phyloP scores from a whole-genome alignment of 1,140 invertebrate genomes.

The Arion vulgaris region DNA sequence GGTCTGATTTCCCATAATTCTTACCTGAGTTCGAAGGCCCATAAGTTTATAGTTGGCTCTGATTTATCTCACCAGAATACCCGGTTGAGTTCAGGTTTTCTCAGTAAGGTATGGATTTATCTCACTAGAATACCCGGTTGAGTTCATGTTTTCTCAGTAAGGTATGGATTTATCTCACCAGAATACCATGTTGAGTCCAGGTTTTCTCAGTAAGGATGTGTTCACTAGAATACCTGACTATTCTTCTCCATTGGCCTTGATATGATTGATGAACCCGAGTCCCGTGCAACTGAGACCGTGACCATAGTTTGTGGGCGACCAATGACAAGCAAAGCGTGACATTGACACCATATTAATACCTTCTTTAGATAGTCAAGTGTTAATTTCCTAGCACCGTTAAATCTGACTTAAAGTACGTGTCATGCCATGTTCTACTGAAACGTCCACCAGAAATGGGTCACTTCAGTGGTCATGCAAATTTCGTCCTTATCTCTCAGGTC shows the following conservation, averaged over 20 bases:
- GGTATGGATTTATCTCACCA: too few species aligned
- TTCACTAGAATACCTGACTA: neutral
- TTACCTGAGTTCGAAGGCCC: too few species aligned
- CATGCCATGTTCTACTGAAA: neutral
- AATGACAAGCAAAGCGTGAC: neutral
- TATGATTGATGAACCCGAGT: neutral
- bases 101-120: too few species aligned
- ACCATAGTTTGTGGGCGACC: neutral
- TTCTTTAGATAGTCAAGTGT: neutral
- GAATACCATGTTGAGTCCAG: too few species aligned
- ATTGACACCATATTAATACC: neutral
- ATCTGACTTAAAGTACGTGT: neutral
- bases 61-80: too few species aligned
- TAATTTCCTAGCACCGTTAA: neutral
- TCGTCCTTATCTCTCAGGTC: neutral
- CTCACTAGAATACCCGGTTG: too few species aligned
- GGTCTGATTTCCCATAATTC: too few species aligned
- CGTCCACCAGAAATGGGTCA: neutral
- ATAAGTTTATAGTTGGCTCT: too few species aligned
- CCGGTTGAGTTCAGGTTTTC: too few species aligned
- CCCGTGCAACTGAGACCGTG: neutral
- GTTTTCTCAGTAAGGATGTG: too few species aligned
- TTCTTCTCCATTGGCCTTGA: neutral
- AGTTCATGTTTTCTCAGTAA: too few species aligned
- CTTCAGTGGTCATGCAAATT: neutral